Evolutionary conservation across 2,888 invertebrate species (phyloP), one percentile per base, ranked within the genome.

Genomic region (Lycaena phlaeas): DNA sequence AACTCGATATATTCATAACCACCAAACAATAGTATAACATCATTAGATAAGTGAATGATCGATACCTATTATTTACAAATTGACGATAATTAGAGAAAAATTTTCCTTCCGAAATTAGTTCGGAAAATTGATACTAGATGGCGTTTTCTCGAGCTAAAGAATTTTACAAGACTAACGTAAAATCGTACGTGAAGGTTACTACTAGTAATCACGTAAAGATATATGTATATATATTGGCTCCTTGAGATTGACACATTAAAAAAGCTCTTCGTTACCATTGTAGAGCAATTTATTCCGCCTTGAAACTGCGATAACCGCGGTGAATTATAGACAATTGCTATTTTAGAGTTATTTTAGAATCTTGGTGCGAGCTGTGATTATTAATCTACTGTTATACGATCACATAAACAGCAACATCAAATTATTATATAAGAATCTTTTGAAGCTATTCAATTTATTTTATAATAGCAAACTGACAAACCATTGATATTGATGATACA

Each of bases 141-240:
- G 60, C 74, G 68, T 69, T 57, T 53, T 49, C 38, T 41, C 48
- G 43, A 34, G 39, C 59, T 57, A 61, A 61, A 59, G 61, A 59
- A 61, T 59, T 60, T 48, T 48, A 43, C 48, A 46, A 47, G 48
- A 47, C 43, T 38, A 45, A 43, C 46, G 42, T 48, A 49, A 45
- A 54, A 51, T 48, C 47, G 40, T 45, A 48, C 43, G 45, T 40
- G 41, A 48, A 49, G 47, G 50, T 49, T 49, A 49, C 50, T 46
- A 50, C 17, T 38, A 40, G 37, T 36, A 46, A 44, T 42, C 46
- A 45, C 22, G 6, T 42, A 25, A 31, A 39, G 40, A 30, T 50
- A 43, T 47, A 49, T n/a, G n/a, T n/a, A n/a, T n/a, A n/a, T n/a
- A n/a, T n/a, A 42, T 49, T 40, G 22, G 41, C 45, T 44, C 49